Evolutionary conservation across 2,888 invertebrate species (phyloP), one percentile per base, ranked within the genome.

Genomic region (Eucera pruinosa): DNA sequence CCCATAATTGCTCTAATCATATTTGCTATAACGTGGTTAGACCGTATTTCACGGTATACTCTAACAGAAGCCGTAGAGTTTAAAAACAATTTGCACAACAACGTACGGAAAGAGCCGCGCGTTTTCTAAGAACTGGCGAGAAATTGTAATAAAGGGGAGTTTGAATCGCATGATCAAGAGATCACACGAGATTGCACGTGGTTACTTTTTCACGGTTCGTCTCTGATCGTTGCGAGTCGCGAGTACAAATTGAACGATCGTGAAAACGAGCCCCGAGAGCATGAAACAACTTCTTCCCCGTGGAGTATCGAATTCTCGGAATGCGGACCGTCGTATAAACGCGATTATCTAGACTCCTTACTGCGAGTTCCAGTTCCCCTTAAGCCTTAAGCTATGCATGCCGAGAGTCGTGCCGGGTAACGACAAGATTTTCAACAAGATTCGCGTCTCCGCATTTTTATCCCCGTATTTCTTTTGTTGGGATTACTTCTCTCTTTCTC

Each of bases 281-380:
- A 18, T 43, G 39, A 61, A 72, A 64, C 71, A 60, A 71, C 76
- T 77, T 81, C 73, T 65, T 81, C 62, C 33, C 54, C 58, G 66
- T 70, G 75, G 58, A 77, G 78, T 77, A 79, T 82, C 78, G 82
- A 86, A 86, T 88, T 88, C 88, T 86, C 76, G 81, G 87, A 85
- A 88, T 84, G 88, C 85, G 81, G 82, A 83, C 74, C 81, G 78
- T 78, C 84, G 79, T 85, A 86, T 82, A 82, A 78, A 81, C 74
- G 84, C 69, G 79, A 79, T 81, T 83, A 84, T 82, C 81, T 73
- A 60, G 78, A 78, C 83, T 78, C 75, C 77, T 67, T 70, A 64
- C 75, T 58, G 79, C 71, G 67, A 81, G 80, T 81, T 82, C 81
- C 81, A 85, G 85, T 85, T 86, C 85, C 82, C n/a, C n/a, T n/a